Base-by-base conservation (phyloP, 2,113 vertebrate genomes). In the Macaca fascicularis region DNA sequence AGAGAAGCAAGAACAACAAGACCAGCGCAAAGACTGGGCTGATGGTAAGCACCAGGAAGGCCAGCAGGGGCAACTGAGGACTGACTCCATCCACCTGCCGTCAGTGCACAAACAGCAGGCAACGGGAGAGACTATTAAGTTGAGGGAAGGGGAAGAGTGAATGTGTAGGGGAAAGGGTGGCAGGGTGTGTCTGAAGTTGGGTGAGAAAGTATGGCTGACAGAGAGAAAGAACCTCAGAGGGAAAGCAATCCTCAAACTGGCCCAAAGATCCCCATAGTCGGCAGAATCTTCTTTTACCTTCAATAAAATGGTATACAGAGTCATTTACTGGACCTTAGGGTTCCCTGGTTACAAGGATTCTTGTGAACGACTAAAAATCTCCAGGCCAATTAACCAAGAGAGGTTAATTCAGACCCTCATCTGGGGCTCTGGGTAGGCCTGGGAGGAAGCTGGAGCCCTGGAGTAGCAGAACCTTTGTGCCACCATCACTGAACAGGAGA, bases 71-170 rank as follows among this genome's bases (percentile, higher is more conserved):
- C 1, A 40, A 14, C 8, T n/a, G 57, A 61, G 22, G 76, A 35
- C 12, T 2, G 64, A 76, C 22, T 12, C 22, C 1, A 4, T 13
- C 43, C 5, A 43, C 27, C 64, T 35, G 74, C 38, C 67, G 35
- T 69, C 64, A 84, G 3, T 0, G 4, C 2, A 22, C 45, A 86
- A 27, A 57, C 7, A 45, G 48, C 32, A 30, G 90, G n/a, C 5
- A 17, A 43, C 7, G 38, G 43, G 38, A 7, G 2, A 3, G 2
- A 7, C 1, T 7, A 22, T 5, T 35, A 17, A 13, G 83, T 1
- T 30, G 75, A 82, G 40, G 72, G 13, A 76, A 50, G 59, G 35
- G 35, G 4, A 30, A 88, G 79, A 55, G 43, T 3, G n/a, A 70
- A 25, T 52, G 90, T 40, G 50, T 0, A 16, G 43, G 2, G 20